Evolutionary conservation across 2,888 invertebrate genomes (phyloP).

Genomic region (Drosophila testacea): DNA sequence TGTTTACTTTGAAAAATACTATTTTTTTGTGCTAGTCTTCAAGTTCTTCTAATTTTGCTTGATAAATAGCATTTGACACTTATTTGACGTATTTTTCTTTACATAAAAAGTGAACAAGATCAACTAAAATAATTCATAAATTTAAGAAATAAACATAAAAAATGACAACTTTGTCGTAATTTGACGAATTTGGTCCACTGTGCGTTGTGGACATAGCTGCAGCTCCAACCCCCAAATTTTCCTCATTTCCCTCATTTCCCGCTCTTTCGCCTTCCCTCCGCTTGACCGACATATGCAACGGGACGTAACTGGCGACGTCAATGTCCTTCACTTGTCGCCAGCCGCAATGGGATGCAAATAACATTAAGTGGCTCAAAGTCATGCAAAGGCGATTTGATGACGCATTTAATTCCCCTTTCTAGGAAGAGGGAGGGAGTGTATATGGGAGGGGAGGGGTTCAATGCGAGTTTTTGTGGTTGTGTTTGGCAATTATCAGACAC

Average conservation of each 20-base stretch:
- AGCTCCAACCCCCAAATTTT: not conserved
- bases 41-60: too few species aligned
- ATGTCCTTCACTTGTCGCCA: slow-evolving; percentile 53
- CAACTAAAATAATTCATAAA: too few species aligned
- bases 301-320: slow-evolving; percentile 50
- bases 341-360: slow-evolving; percentile 78
- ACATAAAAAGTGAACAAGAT: too few species aligned
- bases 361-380: slow-evolving; percentile 80
- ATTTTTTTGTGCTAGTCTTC: too few species aligned
- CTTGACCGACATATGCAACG: slow-evolving; percentile 60
- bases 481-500: slow-evolving; percentile 64
- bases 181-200: too few species aligned
- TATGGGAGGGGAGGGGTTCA: not conserved
- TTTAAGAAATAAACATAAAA: too few species aligned
- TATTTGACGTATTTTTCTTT: too few species aligned
- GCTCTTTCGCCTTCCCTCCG: not conserved
- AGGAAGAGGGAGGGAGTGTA: too few species aligned
- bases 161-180: too few species aligned
- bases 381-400: slow-evolving; percentile 78
- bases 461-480: slow-evolving; percentile 65
- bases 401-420: slow-evolving; percentile 43
- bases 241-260: not conserved
- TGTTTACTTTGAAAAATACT: too few species aligned
- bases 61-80: too few species aligned
- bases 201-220: not conserved